A percentile compares a stretch with the other conserved stretches of the same genome.
Conservation (phyloP, 2,113 vertebrate genomes). For the Cyanocitta stelleri region DNA sequence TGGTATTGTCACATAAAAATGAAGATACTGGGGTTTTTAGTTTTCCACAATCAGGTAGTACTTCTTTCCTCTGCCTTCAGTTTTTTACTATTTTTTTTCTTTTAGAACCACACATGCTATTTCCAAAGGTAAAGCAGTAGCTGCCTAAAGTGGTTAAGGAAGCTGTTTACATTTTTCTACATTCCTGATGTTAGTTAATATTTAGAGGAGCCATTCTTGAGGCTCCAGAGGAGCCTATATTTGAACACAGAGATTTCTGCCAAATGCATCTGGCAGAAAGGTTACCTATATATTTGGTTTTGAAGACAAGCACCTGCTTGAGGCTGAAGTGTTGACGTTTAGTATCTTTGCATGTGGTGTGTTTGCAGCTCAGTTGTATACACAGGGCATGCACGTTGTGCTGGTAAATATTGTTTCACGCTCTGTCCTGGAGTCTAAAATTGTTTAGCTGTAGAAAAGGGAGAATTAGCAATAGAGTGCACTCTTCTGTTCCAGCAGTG, state of each 20-base stretch:
- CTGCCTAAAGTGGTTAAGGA: background rate
- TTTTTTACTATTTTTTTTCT: background rate
- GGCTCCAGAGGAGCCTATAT: background rate
- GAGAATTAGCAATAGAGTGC: background rate
- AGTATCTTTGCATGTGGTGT: background rate
- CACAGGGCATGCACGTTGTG: background rate
- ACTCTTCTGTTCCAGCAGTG: background rate
- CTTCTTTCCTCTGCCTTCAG: background rate
- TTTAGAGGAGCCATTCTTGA: background rate
- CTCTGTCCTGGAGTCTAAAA: background rate
- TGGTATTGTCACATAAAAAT: background rate
- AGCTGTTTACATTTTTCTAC: background rate
- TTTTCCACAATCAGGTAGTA: background rate
- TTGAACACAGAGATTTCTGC: background rate
- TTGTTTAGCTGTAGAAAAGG: background rate
- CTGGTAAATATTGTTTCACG: conserved; percentile 19
- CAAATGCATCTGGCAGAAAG: background rate
- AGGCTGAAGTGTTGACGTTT: background rate
- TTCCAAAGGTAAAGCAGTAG: background rate
- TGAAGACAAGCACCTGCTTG: background rate
- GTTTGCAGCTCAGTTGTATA: background rate
- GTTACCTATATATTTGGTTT: background rate
- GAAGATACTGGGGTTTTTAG: fast-evolving
- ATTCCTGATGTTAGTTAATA: background rate
- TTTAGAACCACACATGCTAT: background rate